phyloP scores from a whole-genome alignment of 2,797 vertebrate genomes.

The Podarcis siculus region DNA sequence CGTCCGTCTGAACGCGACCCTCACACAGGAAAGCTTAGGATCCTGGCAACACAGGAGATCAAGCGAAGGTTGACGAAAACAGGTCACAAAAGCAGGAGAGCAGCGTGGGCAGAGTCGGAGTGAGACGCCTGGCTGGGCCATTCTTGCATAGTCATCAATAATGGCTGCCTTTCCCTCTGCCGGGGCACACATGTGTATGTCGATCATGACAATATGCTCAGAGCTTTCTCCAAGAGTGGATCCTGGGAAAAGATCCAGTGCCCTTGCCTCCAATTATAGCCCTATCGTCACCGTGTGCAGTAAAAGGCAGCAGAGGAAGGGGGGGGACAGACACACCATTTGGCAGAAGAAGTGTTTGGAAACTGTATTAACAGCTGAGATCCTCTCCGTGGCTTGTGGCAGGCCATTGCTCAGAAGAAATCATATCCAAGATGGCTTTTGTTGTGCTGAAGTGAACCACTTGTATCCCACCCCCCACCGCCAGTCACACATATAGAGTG shows the following conservation, averaged over 20 bases:
- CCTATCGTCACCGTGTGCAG: constrained; percentile 53
- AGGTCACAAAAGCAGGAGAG: constrained; percentile 41
- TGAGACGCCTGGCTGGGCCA: background rate
- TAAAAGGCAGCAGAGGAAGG: constrained; percentile 52
- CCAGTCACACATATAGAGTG: too few species aligned
- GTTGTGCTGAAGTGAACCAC: too few species aligned
- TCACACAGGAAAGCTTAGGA: constrained; percentile 23
- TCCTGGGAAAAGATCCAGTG: constrained; percentile 79
- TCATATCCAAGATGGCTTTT: constrained; percentile 58
- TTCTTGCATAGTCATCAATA: constrained; percentile 52
- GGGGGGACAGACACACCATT: constrained; percentile 34
- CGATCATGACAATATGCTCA: constrained; percentile 75
- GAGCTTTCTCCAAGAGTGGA: constrained; percentile 74
- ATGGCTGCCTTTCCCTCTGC: constrained; percentile 51
- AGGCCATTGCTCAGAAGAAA: constrained; percentile 70
- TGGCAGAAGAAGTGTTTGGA: constrained; percentile 53
- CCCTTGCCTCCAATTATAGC: constrained; percentile 86
- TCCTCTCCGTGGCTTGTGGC: constrained; percentile 62
- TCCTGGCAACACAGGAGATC: background rate
- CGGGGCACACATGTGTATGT: constrained; percentile 79
- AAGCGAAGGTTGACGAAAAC: constrained; percentile 21
- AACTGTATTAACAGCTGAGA: constrained; percentile 48
- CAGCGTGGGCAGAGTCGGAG: background rate
- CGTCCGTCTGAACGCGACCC: background rate
- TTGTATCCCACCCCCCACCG: too few species aligned